Conservation (phyloP, 2,888 invertebrate genomes). For the Epicampocera succincta region DNA sequence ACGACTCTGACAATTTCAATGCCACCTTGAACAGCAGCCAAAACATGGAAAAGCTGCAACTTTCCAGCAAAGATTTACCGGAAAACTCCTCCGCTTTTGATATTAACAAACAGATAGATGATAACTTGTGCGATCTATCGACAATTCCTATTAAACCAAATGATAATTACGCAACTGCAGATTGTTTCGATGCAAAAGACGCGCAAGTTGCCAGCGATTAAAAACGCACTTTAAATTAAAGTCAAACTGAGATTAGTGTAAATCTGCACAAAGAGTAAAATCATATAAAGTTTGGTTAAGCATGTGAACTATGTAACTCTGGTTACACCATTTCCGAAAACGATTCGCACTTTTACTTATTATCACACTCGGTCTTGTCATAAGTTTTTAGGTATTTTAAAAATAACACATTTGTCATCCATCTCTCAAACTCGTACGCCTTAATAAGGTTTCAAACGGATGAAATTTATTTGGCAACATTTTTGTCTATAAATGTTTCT, state of each 20-base stretch:
- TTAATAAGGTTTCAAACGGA: too few species aligned
- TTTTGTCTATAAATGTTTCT: too few species aligned
- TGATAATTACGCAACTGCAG: conserved; percentile 14
- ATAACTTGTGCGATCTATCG: conserved; percentile 4
- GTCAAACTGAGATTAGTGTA: conserved; percentile 14
- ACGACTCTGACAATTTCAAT: conserved; percentile 35
- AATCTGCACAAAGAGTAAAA: neutral
- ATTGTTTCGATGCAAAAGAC: conserved; percentile 28
- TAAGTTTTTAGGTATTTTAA: too few species aligned
- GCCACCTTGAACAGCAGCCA: conserved; percentile 31
- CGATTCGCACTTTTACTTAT: too few species aligned
- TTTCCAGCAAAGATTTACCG: conserved; percentile 15
- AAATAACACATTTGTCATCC: too few species aligned
- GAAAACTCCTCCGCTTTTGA: conserved; percentile 41
- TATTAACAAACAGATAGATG: conserved; percentile 21
- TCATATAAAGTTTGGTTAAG: neutral
- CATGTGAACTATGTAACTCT: neutral
- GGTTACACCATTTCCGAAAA: conserved; percentile 17
- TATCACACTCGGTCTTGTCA: too few species aligned
- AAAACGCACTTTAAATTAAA: conserved; percentile 12
- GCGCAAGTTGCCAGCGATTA: conserved; percentile 30
- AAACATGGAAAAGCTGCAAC: conserved; percentile 18
- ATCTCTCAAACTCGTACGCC: too few species aligned
- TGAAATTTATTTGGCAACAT: too few species aligned
- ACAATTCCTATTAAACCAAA: conserved; percentile 27